Base-by-base conservation (phyloP, 2,113 vertebrate species). In the Pygoscelis antarcticus region DNA sequence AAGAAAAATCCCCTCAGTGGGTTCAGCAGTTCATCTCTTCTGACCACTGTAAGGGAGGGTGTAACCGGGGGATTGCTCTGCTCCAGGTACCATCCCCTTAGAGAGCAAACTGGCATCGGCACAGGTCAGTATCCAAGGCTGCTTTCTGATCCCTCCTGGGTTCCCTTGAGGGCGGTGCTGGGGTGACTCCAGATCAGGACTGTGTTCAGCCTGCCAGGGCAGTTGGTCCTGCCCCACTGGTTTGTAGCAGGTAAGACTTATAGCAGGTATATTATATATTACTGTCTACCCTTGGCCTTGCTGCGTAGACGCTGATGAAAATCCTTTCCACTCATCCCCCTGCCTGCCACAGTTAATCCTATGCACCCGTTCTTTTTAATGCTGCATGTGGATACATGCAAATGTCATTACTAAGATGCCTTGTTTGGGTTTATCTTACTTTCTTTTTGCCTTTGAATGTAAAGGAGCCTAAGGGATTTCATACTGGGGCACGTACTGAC, bases 61-160 rank as follows among this genome's bases (percentile, higher is more conserved):
- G 13, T 49, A 72, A 36, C 22, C 29, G 40, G 60, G n/a, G n/a
- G 36, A 58, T 65, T 0, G 0, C 44, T 69, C 34, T 62, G 46
- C 60, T 70, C 52, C 61, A 75, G 26, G n/a, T 46, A 42, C 26
- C 26, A 40, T 51, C 17, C 7, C 42, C 36, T 76, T 60, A 19
- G 42, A 80, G n/a, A 94, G 38, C 26, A 87, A 94, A 47, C 17
- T 23, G 21, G 29, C 38, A 20, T 38, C 1, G 2, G 25, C 42
- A 60, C 29, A 47, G 60, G 11, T 38, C 3, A 2, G 8, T 52
- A 32, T 26, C 13, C 18, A 36, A 32, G 26, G 61, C 57, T 82
- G 44, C 19, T 47, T 82, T 76, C 38, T 3, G 0, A 3, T 40
- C 40, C n/a, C 26, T 47, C 30, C 54, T 36, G 27, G 40, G 49